Evolutionary conservation across 2,888 invertebrate species (phyloP), one percentile per base, ranked within the genome.

Genomic region (Hermodice carunculata): DNA sequence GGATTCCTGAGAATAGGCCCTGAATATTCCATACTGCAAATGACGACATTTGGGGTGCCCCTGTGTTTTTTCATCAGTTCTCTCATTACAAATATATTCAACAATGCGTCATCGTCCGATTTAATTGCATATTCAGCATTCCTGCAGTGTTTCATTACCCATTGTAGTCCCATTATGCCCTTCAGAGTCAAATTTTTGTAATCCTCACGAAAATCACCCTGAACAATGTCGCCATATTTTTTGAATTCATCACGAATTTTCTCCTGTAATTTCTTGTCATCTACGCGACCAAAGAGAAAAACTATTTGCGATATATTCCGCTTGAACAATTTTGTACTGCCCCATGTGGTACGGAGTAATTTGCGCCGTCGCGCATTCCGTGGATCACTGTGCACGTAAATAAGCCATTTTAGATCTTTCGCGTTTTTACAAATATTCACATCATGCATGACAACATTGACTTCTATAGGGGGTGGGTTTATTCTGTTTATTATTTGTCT

Each of bases 51-150:
- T n/a, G 65, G 48, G 6, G 32, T 48, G 32, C 28, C n/a, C 14
- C 19, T 22, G 24, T 44, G 22, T 19, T n/a, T 19, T 19, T 69
- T 56, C 34, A 66, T 22, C 19, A 74, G 32, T 17, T 51, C 37
- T 59, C 53, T 51, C 32, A 73, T 19, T n/a, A 60, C 61, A 44
- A 75, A 75, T 5, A 75, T 74, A 51, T 79, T 72, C 8, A 78
- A 63, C n/a, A 77, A 72, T 1, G 77, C 67, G 59, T 76, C 76
- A 62, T 79, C 79, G 48, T 77, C 76, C 1, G 74, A 70, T 57
- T 78, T 77, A 1, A 78, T 44, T 31, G 71, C 66, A 48, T 68
- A 70, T 34, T 69, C 52, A 17, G 71, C 76, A 53, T 77, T 71
- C 28, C 48, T 40, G 43, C 79, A 78, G 37, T 66, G 51, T 14